These are phyloP conservation scores for Andrena flavipes DNA, from an alignment of 2,888 invertebrate genomes.

Conservation along the genomic window DNA sequence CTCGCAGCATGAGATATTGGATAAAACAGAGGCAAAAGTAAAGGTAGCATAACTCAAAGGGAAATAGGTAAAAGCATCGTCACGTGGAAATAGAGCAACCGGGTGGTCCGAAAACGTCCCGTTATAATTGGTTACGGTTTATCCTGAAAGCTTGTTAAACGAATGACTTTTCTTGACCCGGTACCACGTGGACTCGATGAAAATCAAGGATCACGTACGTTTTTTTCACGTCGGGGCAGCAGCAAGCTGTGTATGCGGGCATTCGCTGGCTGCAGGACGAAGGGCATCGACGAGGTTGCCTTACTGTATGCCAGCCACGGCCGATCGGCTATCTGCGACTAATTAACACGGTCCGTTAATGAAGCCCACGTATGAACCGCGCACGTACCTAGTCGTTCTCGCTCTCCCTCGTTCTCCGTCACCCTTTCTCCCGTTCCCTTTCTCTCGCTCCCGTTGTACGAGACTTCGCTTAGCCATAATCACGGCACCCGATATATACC, in stretches of 20 bases:
- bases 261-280: constrained; percentile 63
- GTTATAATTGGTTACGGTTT: constrained; percentile 71
- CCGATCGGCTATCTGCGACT: constrained; percentile 81
- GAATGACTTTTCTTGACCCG: constrained; percentile 63
- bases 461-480: constrained; percentile 73
- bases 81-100: constrained; percentile 29
- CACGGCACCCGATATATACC: constrained; percentile 76
- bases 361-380: constrained; percentile 78
- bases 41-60: constrained; percentile 1
- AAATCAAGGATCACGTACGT: constrained; percentile 70
- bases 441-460: constrained; percentile 58
- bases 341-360: constrained; percentile 82
- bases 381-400: constrained; percentile 66
- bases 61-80: background rate
- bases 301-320: constrained; percentile 68
- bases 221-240: constrained; percentile 53
- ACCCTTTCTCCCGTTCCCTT: constrained; percentile 53
- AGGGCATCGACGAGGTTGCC: constrained; percentile 69
- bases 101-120: constrained; percentile 56
- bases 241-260: constrained; percentile 44
- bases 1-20: background rate
- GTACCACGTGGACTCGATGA: constrained; percentile 64
- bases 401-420: constrained; percentile 54
- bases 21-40: background rate
- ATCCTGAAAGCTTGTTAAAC: constrained; percentile 66